Evolutionary conservation across 2,888 invertebrate species (phyloP).

Genomic region (Cantharis rufa): DNA sequence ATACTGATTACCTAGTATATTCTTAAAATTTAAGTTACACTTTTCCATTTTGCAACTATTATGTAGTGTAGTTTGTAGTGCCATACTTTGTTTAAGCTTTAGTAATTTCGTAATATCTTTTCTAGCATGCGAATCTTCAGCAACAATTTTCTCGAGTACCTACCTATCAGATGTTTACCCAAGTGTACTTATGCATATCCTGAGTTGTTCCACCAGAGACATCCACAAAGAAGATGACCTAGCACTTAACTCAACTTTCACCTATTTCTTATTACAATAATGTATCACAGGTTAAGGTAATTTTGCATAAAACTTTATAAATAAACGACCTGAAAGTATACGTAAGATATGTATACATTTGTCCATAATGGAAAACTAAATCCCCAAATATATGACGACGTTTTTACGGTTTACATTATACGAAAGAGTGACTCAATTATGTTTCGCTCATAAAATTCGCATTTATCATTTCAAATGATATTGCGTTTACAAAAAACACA

Average conservation of each 20-base stretch:
- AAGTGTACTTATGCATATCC: constrained; percentile 14
- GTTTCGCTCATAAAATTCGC: neutral
- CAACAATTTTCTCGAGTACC: constrained; percentile 14
- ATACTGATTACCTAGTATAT: neutral
- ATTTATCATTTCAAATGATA: neutral
- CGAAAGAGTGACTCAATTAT: neutral
- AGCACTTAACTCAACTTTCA: constrained; percentile 4
- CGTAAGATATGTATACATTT: neutral
- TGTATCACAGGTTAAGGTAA: constrained; percentile 19
- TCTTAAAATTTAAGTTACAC: constrained; percentile 10
- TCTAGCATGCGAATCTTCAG: constrained; percentile 27
- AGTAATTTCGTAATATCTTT: constrained; percentile 27
- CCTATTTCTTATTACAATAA: constrained; percentile 10
- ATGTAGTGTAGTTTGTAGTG: constrained; percentile 20
- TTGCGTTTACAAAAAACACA: neutral
- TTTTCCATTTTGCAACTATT: constrained; percentile 14
- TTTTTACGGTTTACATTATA: neutral
- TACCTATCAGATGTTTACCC: constrained; percentile 20
- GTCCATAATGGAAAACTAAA: neutral
- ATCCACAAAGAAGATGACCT: constrained; percentile 21
- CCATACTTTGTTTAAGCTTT: constrained; percentile 13
- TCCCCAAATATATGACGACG: neutral
- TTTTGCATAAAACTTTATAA: neutral
- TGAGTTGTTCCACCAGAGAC: constrained; percentile 18
- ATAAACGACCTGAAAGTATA: neutral